phyloP scores from a whole-genome alignment of 2,888 invertebrate genomes.

The Acleris emargana region DNA sequence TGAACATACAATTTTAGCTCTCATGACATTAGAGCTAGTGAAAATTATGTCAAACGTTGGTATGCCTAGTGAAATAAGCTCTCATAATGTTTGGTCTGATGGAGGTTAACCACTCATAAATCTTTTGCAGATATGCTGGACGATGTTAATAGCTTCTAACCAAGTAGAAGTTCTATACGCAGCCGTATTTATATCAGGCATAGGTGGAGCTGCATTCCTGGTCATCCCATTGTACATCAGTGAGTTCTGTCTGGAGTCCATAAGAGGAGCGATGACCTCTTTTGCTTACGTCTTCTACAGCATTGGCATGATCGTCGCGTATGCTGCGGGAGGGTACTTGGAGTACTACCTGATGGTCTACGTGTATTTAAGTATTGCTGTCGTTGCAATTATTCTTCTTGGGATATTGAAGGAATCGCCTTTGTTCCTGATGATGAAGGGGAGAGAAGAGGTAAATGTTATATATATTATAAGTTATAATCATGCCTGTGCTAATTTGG shows the following conservation, averaged over 20 bases:
- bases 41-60: too few species aligned
- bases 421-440: slow-evolving; percentile 59
- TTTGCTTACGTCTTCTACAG: slow-evolving; percentile 57
- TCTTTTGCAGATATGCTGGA: slow-evolving; percentile 60
- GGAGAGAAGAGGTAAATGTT: slow-evolving; percentile 53
- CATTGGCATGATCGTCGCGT: slow-evolving; percentile 63
- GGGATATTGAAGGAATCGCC: slow-evolving; percentile 62
- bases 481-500: too few species aligned
- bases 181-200: slow-evolving; percentile 60
- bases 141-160: slow-evolving; percentile 48
- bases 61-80: too few species aligned
- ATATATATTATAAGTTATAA: too few species aligned
- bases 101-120: too few species aligned
- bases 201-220: slow-evolving; percentile 54
- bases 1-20: too few species aligned
- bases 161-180: slow-evolving; percentile 58
- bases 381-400: slow-evolving; percentile 47
- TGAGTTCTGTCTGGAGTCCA: slow-evolving; percentile 66
- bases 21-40: too few species aligned
- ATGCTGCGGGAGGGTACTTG: slow-evolving; percentile 60
- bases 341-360: slow-evolving; percentile 59
- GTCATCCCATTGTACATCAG: slow-evolving; percentile 59
- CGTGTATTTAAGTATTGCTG: slow-evolving; percentile 49
- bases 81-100: too few species aligned
- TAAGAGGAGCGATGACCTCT: slow-evolving; percentile 64